These are phyloP conservation scores for Mirza zaza DNA, from an alignment of 2,113 vertebrate species.

Conservation along the genomic window DNA sequence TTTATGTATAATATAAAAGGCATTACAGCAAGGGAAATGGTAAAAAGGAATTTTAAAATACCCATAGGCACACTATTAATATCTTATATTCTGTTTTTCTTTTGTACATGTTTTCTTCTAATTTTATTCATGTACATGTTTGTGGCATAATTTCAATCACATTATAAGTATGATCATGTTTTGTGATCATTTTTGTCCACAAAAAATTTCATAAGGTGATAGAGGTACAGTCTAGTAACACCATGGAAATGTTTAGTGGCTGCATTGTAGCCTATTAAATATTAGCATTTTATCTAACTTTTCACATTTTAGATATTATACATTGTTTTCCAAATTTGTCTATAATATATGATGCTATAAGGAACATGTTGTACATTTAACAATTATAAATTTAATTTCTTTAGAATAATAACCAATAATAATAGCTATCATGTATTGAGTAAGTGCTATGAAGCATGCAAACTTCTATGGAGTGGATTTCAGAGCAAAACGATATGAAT, in stretches of 20 bases:
- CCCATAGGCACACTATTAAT: background rate
- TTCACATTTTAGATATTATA: background rate
- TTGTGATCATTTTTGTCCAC: background rate
- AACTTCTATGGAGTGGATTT: background rate
- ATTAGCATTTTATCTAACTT: background rate
- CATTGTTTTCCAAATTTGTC: background rate
- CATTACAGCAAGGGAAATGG: background rate
- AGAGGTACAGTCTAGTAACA: background rate
- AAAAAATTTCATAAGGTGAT: background rate
- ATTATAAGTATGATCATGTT: background rate
- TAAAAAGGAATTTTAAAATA: background rate
- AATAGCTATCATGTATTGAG: background rate
- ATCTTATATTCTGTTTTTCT: background rate
- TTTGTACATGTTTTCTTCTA: background rate
- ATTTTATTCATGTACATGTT: background rate
- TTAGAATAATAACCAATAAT: background rate
- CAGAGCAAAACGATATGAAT: background rate
- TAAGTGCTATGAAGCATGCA: background rate
- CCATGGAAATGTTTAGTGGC: background rate
- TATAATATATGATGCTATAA: background rate
- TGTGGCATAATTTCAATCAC: conserved; percentile 11
- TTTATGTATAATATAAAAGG: background rate
- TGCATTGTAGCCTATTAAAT: background rate
- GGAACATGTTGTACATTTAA: background rate
- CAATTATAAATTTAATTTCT: background rate